Base-by-base conservation (phyloP, 1,140 invertebrate genomes). In the Heliothis virescens region DNA sequence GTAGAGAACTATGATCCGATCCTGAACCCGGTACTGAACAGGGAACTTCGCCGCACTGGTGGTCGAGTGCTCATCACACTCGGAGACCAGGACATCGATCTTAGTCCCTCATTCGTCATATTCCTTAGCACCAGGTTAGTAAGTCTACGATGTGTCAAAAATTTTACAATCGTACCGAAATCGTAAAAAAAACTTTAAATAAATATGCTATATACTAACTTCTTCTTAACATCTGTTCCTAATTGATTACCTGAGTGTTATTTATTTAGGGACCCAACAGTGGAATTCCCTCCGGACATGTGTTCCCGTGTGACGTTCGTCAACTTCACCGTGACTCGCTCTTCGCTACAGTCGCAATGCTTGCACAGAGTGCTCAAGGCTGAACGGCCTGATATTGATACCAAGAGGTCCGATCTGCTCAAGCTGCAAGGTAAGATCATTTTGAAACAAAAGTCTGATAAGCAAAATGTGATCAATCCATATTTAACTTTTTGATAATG, bases 1-100 rank as follows among this genome's bases (percentile, higher is more conserved):
- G 99, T 99, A 15, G 99, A 99, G 95, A 99, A 98, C 94, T 99
- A 99, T 93, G 99, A 99, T 95, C 99, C 99, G 0, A 99, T 99
- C 88, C 67, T 95, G 81, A 99, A 99, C 95, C 99, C 99, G 1
- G 99, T 99, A 1, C 94, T 99, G 72, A 99, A 99, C 91, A 95
- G 99, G 79, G 99, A 99, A 95, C 95, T 99, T 41, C 96, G 99
- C 62, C 96, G 99, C 85, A 99, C 99, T 9, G 99, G 99, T 63
- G 99, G 99, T 2, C 97, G 99, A 84, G 99, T 99, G 10, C 95
- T 94, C 72, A 94, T 99, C 73, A 99, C 99, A 1, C 95, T 99
- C 0, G 99, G 99, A 34, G 99, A 99, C 95, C 99, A 99, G 95
- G 99, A 99, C 92, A 99, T 99, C 90, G 99, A 99, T 97, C 96